Evolutionary conservation across 2,888 invertebrate species (phyloP).

Genomic region (Drosophila neutralis): DNA sequence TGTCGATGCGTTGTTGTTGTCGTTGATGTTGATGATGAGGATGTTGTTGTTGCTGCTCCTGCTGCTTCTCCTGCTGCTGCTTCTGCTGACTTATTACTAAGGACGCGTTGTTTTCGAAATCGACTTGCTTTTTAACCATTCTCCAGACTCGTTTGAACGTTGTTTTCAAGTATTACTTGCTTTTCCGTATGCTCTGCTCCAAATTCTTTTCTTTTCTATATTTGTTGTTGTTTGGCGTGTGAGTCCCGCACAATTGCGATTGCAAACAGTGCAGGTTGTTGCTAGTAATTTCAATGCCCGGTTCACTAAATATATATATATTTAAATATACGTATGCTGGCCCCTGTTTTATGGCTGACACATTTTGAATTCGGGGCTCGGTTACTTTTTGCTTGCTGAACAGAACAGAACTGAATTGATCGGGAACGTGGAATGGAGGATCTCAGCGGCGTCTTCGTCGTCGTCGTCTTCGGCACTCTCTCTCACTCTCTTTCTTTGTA

Average conservation of each 20-base stretch:
- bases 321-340: neutral
- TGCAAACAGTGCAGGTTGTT: neutral
- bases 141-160: constrained; percentile 75
- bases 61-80: constrained; percentile 51
- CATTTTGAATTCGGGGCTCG: constrained; percentile 56
- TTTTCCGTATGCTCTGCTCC: constrained; percentile 6
- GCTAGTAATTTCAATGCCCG: neutral
- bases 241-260: neutral
- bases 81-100: constrained; percentile 72
- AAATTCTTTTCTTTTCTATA: neutral
- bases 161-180: constrained; percentile 57
- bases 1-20: constrained; percentile 57
- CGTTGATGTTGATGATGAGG: constrained; percentile 38
- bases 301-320: constrained; percentile 9
- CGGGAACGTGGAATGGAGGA: constrained; percentile 15
- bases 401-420: constrained; percentile 15
- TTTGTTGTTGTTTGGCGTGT: neutral
- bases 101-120: constrained; percentile 69
- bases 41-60: constrained; percentile 47
- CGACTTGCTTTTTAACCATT: constrained; percentile 76
- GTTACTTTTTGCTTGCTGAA: constrained; percentile 28
- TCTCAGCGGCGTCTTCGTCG: constrained; percentile 13
- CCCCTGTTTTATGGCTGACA: constrained; percentile 62
- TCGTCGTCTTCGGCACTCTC: constrained; percentile 6
- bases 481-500: neutral